phyloP scores from a whole-genome alignment of 2,797 vertebrate species.

The Zonotrichia albicollis region DNA sequence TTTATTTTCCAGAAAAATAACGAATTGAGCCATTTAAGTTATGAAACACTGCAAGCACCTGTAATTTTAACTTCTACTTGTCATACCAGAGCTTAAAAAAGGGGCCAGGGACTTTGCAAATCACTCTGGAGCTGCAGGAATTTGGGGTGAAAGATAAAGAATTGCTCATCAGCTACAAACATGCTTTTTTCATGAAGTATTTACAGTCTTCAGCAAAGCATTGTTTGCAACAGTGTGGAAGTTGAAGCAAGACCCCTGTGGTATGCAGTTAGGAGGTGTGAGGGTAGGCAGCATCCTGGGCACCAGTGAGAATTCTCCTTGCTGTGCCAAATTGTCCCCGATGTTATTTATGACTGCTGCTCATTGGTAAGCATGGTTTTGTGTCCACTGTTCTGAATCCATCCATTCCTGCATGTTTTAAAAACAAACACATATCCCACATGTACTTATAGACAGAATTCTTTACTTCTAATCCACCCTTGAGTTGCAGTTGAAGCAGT shows the following conservation, averaged over 20 bases:
- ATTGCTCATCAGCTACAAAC: background rate
- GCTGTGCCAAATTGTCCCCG: background rate
- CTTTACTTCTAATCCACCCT: background rate
- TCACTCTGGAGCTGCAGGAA: background rate
- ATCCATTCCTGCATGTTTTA: background rate
- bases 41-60: background rate
- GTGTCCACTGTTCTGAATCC: background rate
- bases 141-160: background rate
- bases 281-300: background rate
- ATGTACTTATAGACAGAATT: background rate
- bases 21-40: slow-evolving; percentile 1
- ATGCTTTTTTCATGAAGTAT: background rate
- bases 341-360: background rate
- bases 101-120: background rate
- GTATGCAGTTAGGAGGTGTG: background rate
- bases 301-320: background rate
- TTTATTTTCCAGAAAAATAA: background rate
- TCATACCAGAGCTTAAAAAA: background rate
- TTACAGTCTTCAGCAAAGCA: background rate
- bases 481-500: background rate
- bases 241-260: background rate
- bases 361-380: background rate
- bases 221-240: background rate
- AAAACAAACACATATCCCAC: background rate
- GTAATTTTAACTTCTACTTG: background rate